Evolutionary conservation across 2,797 vertebrate genomes (phyloP).

Genomic region (Nannoperca australis): DNA sequence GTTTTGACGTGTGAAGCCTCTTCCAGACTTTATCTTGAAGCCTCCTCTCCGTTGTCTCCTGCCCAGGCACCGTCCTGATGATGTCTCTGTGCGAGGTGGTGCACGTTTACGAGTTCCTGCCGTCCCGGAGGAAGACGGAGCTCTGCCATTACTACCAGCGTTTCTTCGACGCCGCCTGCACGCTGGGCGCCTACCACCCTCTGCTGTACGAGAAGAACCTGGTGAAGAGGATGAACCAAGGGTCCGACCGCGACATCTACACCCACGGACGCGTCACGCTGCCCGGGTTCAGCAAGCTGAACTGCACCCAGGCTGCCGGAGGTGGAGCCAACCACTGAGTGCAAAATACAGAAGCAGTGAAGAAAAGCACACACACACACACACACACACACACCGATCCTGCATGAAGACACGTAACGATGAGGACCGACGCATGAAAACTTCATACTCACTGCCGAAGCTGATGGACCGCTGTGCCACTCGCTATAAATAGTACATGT

Average conservation of each 20-base stretch:
- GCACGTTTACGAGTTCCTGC: slow-evolving; percentile 88
- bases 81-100: slow-evolving; percentile 88
- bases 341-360: not conserved
- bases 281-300: slow-evolving; percentile 80
- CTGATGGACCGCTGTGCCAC: slow-evolving; percentile 8
- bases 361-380: not conserved
- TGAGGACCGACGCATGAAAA: slow-evolving; percentile 43
- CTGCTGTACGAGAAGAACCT: slow-evolving; percentile 89
- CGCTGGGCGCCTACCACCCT: slow-evolving; percentile 88
- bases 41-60: not conserved
- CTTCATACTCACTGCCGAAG: slow-evolving; percentile 45
- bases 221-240: slow-evolving; percentile 88
- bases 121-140: slow-evolving; percentile 84
- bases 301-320: slow-evolving; percentile 69
- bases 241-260: slow-evolving; percentile 81
- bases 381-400: not conserved
- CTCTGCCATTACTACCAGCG: slow-evolving; percentile 89
- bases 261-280: slow-evolving; percentile 81
- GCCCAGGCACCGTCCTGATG: slow-evolving; percentile 86
- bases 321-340: slow-evolving; percentile 20
- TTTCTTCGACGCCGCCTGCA: slow-evolving; percentile 86
- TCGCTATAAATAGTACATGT: slow-evolving; percentile 13
- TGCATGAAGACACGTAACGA: slow-evolving; percentile 46
- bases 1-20: too few relatives aligned
- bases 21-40: too few relatives aligned